Evolutionary conservation across 2,888 invertebrate genomes (phyloP).

Genomic region (Drosophila merina): DNA sequence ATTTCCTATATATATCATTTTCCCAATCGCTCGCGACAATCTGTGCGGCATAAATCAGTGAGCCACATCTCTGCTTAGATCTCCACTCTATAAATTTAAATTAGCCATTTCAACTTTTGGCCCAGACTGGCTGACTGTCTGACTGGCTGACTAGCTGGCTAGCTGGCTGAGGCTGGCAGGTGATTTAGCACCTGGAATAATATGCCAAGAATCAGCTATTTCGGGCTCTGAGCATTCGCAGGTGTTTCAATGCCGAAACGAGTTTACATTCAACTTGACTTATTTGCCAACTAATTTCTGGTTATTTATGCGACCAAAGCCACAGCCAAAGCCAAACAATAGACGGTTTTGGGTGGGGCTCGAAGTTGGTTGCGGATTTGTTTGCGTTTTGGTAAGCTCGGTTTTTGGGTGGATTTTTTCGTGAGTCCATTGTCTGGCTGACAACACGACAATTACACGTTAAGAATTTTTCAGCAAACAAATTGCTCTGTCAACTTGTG

Average conservation of each 20-base stretch:
- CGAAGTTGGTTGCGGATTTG: conserved; percentile 21
- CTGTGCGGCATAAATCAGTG: conserved; percentile 67
- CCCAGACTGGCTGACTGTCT: conserved; percentile 34
- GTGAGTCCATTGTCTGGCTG: conserved; percentile 68
- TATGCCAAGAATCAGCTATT: conserved; percentile 30
- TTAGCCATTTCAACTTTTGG: conserved; percentile 60
- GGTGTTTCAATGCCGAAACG: conserved; percentile 70
- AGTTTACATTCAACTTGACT: conserved; percentile 76
- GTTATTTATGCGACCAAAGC: conserved; percentile 67
- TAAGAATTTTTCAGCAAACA: conserved; percentile 56
- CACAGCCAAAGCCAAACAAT: conserved; percentile 61
- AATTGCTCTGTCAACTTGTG: conserved; percentile 40
- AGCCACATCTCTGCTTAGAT: conserved; percentile 55
- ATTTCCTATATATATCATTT: conserved; percentile 59
- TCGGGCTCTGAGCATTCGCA: conserved; percentile 37
- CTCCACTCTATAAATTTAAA: conserved; percentile 75
- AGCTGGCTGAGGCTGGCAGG: conserved; percentile 51
- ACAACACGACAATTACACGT: conserved; percentile 79
- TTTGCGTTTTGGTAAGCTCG: conserved; percentile 25
- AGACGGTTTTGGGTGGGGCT: conserved; percentile 61
- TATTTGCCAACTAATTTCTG: conserved; percentile 75
- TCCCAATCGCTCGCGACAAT: conserved; percentile 46
- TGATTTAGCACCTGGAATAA: conserved; percentile 69
- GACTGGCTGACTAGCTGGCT: conserved; percentile 23
- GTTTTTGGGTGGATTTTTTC: conserved; percentile 31